Percentiles rank a stretch among this genome's conserved stretches.
These are phyloP conservation scores for Indri indri DNA, from an alignment of 2,113 vertebrate species.

Conservation along the genomic window DNA sequence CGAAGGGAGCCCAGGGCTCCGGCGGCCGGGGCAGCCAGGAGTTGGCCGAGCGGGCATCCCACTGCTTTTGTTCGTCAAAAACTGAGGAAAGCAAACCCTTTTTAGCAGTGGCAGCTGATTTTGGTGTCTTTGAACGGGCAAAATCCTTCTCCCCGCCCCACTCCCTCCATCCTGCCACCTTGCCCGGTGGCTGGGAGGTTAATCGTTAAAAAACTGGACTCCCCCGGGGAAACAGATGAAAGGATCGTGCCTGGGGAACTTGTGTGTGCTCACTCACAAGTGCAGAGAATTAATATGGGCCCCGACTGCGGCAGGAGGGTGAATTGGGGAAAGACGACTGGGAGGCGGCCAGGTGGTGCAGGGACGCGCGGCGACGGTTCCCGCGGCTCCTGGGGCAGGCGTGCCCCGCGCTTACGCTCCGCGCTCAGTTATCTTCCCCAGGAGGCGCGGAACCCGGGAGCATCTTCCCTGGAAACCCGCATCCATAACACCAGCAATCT, in stretches of 20 bases:
- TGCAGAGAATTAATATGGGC: background rate
- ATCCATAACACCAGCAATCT: background rate
- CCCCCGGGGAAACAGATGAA: background rate
- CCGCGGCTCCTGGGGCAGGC: background rate
- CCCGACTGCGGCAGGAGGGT: conserved; percentile 36
- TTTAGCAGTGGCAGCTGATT: background rate
- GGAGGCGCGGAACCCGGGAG: background rate
- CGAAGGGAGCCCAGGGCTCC: background rate
- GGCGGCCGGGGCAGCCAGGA: background rate
- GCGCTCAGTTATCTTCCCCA: background rate
- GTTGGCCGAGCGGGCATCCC: background rate
- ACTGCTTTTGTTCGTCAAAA: background rate
- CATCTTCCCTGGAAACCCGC: background rate
- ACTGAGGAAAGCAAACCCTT: background rate
- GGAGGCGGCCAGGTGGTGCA: background rate
- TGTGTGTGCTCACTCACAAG: conserved; percentile 46
- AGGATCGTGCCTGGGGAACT: background rate
- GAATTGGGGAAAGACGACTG: background rate
- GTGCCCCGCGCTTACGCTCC: background rate
- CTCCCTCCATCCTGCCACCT: background rate
- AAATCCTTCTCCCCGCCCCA: background rate
- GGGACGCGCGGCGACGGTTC: background rate
- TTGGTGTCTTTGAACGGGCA: background rate
- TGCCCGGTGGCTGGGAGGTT: background rate
- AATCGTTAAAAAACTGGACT: background rate